Evolutionary conservation across 1,140 invertebrate species (phyloP).

Genomic region (Andricus grossulariae): DNA sequence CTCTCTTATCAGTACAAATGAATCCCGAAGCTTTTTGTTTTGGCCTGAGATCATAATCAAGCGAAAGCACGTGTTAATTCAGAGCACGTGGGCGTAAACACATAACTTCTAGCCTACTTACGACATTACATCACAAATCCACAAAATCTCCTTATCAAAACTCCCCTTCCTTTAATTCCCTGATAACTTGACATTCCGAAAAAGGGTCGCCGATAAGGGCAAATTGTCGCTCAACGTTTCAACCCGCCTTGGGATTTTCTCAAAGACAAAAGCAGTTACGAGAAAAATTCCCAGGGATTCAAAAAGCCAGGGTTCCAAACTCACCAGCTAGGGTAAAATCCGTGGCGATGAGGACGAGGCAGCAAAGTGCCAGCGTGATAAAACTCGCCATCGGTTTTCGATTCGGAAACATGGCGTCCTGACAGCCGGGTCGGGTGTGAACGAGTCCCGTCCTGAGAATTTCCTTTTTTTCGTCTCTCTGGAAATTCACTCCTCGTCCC

Average conservation of each 20-base stretch:
- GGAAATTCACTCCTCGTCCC: background rate
- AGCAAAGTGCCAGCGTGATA: constrained; percentile 50
- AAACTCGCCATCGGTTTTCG: constrained; percentile 57
- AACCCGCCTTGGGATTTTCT: constrained; percentile 1
- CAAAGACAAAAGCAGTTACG: background rate
- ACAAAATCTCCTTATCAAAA: constrained; percentile 32
- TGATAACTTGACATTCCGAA: background rate
- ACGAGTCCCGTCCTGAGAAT: background rate
- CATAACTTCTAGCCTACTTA: background rate
- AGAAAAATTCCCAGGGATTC: background rate
- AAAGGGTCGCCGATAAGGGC: constrained; percentile 12
- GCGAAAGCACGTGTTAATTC: background rate
- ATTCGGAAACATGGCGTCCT: constrained; percentile 66
- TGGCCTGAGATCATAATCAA: background rate
- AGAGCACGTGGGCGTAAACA: constrained; percentile 7
- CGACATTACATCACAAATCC: background rate
- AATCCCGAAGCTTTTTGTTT: background rate
- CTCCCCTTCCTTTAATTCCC: background rate
- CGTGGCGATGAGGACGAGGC: constrained; percentile 49
- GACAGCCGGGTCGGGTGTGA: constrained; percentile 60
- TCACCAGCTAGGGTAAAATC: constrained; percentile 60
- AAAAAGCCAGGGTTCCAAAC: constrained; percentile 29
- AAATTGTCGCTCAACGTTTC: background rate
- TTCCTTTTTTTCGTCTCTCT: background rate
- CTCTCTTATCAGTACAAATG: background rate